These are phyloP conservation scores for Antennarius maculatus DNA, from an alignment of 2,797 vertebrate species.

Conservation along the genomic window DNA sequence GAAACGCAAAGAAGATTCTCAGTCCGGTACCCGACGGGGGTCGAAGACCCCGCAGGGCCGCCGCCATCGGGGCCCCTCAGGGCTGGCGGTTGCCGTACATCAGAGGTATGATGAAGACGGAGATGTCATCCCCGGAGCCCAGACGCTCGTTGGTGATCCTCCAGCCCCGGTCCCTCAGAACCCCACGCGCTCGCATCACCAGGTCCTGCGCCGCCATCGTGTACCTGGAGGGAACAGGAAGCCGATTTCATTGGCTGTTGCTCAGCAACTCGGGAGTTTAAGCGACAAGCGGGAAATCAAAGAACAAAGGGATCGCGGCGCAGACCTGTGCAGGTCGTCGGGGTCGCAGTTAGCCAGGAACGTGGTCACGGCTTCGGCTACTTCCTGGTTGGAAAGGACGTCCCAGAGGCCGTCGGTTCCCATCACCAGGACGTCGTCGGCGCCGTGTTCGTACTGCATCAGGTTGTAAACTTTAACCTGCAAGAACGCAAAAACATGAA, in stretches of 20 bases:
- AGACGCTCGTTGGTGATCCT: conserved; percentile 94
- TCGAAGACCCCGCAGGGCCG: background rate
- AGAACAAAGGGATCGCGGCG: background rate
- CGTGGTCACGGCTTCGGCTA: conserved; percentile 89
- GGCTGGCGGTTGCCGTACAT: conserved; percentile 91
- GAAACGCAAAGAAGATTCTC: conserved; percentile 22
- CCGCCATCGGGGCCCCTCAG: conserved; percentile 46
- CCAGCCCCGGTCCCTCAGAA: conserved; percentile 96
- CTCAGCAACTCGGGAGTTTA: background rate
- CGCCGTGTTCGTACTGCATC: conserved; percentile 87
- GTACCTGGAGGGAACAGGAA: conserved; percentile 81
- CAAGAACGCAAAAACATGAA: background rate
- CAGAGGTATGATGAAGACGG: conserved; percentile 95
- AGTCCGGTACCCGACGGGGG: background rate
- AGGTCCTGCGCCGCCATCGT: conserved; percentile 96
- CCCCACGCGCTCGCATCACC: conserved; percentile 95
- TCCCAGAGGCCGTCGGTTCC: conserved; percentile 99
- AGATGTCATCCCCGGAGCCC: conserved; percentile 97
- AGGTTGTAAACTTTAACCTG: conserved; percentile 95
- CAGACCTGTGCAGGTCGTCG: conserved; percentile 93
- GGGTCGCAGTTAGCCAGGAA: conserved; percentile 97
- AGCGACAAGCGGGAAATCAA: background rate
- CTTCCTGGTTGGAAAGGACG: conserved; percentile 96
- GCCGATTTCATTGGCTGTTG: too few species aligned
- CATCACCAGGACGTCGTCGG: conserved; percentile 93